These are phyloP conservation scores for Bombus huntii DNA, from an alignment of 1,140 invertebrate genomes.

Conservation along the genomic window DNA sequence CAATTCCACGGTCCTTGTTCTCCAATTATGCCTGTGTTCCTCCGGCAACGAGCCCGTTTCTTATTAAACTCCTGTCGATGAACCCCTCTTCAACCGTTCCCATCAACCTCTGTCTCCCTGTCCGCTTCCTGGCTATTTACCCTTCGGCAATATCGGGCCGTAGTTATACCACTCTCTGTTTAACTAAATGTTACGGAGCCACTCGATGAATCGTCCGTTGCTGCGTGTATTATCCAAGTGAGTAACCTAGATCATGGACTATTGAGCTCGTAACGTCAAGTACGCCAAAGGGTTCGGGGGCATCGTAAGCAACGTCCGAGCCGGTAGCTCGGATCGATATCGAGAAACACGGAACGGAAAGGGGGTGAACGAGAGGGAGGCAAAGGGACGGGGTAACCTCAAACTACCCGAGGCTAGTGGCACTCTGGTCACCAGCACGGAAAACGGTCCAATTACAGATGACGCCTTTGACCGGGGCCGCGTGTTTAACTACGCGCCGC, in stretches of 20 bases:
- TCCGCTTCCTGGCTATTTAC: neutral
- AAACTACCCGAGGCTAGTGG: slow-evolving; percentile 45
- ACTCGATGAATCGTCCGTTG: slow-evolving; percentile 31
- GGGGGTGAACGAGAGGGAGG: neutral
- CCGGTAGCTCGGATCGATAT: slow-evolving; percentile 56
- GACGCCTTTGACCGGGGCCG: slow-evolving; percentile 61
- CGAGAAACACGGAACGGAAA: slow-evolving; percentile 38
- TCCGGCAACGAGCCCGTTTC: slow-evolving; percentile 14
- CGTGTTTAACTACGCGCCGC: slow-evolving; percentile 55
- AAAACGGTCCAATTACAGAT: slow-evolving; percentile 66
- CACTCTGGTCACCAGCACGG: slow-evolving; percentile 55
- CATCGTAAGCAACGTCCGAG: slow-evolving; percentile 55
- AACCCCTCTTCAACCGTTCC: neutral
- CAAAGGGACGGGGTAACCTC: slow-evolving; percentile 19
- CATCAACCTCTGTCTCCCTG: neutral
- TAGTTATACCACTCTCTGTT: slow-evolving; percentile 16
- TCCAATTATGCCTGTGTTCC: slow-evolving; percentile 4
- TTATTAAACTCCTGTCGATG: slow-evolving; percentile 12
- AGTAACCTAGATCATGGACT: slow-evolving; percentile 51
- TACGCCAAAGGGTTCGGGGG: slow-evolving; percentile 42
- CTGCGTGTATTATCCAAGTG: slow-evolving; percentile 35
- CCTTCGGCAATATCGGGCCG: slow-evolving; percentile 12
- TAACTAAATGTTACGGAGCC: slow-evolving; percentile 20
- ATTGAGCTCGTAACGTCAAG: slow-evolving; percentile 63
- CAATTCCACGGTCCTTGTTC: slow-evolving; percentile 22